Evolutionary conservation across 2,113 vertebrate genomes (phyloP).

Genomic region (Cryptotis parvus): DNA sequence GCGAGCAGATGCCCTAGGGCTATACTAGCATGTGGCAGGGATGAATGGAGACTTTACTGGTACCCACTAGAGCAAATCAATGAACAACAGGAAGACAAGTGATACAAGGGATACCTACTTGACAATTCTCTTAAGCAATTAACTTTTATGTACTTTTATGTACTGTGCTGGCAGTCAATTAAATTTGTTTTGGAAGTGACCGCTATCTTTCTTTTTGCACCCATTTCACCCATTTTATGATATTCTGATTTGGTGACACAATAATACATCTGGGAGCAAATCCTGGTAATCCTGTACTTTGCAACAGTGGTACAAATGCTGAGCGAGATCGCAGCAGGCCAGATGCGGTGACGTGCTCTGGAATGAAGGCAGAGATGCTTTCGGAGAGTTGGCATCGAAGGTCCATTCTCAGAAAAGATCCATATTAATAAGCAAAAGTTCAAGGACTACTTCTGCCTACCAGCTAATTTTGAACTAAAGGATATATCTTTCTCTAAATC

Average conservation of each 20-base stretch:
- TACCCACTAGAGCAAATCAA: no score
- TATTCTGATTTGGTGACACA: neutral
- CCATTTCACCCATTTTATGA: neutral
- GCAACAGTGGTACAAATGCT: neutral
- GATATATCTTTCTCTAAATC: neutral
- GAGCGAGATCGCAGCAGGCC: neutral
- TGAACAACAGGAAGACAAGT: no score
- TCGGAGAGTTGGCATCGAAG: neutral
- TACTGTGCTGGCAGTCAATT: neutral
- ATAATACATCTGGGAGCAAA: neutral
- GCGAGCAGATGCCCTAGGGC: no score
- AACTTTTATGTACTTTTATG: neutral
- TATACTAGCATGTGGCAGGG: no score
- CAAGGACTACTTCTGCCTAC: neutral
- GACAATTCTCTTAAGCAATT: neutral
- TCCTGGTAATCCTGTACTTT: neutral
- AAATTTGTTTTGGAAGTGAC: neutral
- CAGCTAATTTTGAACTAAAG: neutral
- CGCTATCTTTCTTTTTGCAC: neutral
- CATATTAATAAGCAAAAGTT: neutral
- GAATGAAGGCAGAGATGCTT: neutral
- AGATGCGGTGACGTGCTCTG: neutral
- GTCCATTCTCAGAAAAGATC: neutral
- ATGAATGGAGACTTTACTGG: no score
- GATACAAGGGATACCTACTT: no score